Evolutionary conservation across 1,140 invertebrate species (phyloP).

Genomic region (Drosophila quadrilineata): DNA sequence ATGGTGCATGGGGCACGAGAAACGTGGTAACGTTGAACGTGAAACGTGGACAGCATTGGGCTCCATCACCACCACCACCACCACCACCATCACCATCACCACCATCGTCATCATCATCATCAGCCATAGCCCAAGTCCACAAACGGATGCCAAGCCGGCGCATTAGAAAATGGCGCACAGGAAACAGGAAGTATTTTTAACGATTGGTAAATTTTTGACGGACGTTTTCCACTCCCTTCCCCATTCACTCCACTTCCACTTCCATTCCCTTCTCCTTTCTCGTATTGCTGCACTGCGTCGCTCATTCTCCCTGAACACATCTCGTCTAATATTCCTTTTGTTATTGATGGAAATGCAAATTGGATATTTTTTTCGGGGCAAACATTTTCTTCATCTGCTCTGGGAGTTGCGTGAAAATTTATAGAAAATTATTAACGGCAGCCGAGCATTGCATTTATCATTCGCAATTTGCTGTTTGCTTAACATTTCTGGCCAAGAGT

Average conservation of each 20-base stretch:
- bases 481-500: conserved; percentile 19
- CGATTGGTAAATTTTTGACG: conserved; percentile 79
- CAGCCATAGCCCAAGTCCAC: too few species aligned
- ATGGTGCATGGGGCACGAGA: too few species aligned
- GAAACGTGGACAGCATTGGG: conserved; percentile 73
- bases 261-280: neutral
- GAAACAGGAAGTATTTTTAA: conserved; percentile 78
- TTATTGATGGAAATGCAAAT: conserved; percentile 79
- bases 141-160: conserved; percentile 50
- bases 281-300: conserved; percentile 8
- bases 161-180: conserved; percentile 74
- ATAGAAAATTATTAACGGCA: conserved; percentile 67
- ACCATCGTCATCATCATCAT: too few species aligned
- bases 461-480: conserved; percentile 37
- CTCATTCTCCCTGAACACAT: conserved; percentile 23
- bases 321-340: conserved; percentile 75
- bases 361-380: conserved; percentile 67
- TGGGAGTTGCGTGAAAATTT: conserved; percentile 43
- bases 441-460: conserved; percentile 64
- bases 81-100: too few species aligned
- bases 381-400: conserved; percentile 54
- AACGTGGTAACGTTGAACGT: conserved; percentile 20
- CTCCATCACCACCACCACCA: too few species aligned
- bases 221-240: conserved; percentile 14
- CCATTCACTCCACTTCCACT: neutral